phyloP scores from a whole-genome alignment of 2,888 invertebrate species.

The Hirtodrosophila confusa region DNA sequence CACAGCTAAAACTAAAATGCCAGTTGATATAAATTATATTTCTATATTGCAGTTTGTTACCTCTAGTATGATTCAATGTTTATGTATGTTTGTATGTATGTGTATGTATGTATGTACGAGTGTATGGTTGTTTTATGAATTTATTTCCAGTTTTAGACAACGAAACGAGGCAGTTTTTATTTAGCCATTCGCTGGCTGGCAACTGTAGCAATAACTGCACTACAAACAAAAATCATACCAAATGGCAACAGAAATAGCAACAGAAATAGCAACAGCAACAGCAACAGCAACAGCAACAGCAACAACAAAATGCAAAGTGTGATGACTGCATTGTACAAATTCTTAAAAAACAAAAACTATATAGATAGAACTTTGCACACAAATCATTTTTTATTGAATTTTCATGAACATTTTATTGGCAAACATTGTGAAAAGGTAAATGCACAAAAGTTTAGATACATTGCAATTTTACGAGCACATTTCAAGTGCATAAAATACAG shows the following conservation, averaged over 20 bases:
- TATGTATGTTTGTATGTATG: constrained; percentile 1
- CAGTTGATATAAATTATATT: constrained; percentile 73
- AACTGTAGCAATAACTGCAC: constrained; percentile 67
- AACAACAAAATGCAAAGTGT: constrained; percentile 16
- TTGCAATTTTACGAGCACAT: constrained; percentile 30
- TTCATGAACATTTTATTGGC: constrained; percentile 75
- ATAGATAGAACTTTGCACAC: constrained; percentile 46
- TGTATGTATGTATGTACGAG: constrained; percentile 8
- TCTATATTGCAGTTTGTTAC: constrained; percentile 56
- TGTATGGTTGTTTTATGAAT: constrained; percentile 29
- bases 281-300: constrained; percentile 19
- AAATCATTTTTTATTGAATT: constrained; percentile 80
- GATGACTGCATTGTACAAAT: constrained; percentile 48
- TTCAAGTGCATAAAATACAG: constrained; percentile 24
- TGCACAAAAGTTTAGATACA: constrained; percentile 43
- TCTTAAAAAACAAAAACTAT: constrained; percentile 13
- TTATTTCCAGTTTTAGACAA: constrained; percentile 66
- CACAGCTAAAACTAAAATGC: constrained; percentile 56
- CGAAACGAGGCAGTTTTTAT: constrained; percentile 60
- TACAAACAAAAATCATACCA: constrained; percentile 58
- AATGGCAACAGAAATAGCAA: constrained; percentile 21
- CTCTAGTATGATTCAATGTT: constrained; percentile 17
- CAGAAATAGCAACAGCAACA: constrained; percentile 17
- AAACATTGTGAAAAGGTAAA: constrained; percentile 59
- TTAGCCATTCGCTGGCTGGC: constrained; percentile 56